Base-by-base conservation (phyloP, 2,888 invertebrate genomes). In the Blastobasis adustella region DNA sequence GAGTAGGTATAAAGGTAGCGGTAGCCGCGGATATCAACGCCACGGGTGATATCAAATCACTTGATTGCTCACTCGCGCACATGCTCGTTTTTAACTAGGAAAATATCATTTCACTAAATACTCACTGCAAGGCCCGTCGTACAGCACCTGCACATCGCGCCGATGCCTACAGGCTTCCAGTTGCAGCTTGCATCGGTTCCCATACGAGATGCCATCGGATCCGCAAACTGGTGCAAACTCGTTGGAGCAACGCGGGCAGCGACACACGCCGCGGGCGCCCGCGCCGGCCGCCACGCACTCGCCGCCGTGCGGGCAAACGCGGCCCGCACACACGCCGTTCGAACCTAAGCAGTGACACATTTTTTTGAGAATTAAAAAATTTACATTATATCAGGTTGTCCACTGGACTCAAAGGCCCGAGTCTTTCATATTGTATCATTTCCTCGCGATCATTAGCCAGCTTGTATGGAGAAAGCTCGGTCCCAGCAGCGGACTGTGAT, bases 181-280 rank as follows among this genome's bases (percentile, higher is more conserved):
- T 71, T 93, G 92, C 63, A 96, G 91, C 79, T 94, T 94, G 85
- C 96, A 96, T 66, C 94, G 92, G 88, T 96, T 96, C 58, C 93
- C 93, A 89, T 93, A 96, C 52, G 94, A 93, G 73, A 94, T 93
- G 61, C 95, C 95, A 79, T 95, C 95, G 50, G 93, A 92, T 58
- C 95, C 95, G 76, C 95, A 96, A 44, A 95, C 95, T 10, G 95
- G 95, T 59, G 93, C 93, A 79, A 95, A 95, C 85, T 96, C 95
- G 62, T 93, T 92, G 51, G 95, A 93, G 76, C 95, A 96, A 49
- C 91, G 90, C 44, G 96, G 95, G 79, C 97, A 98, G 65, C 94
- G 94, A 79, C 97, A 98, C 58, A 91, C 90, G 43, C 96, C 94
- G 51, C 90, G 89, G 8, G 93, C 93, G 50, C 95, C 94, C 9